Conservation (phyloP, 2,888 invertebrate species). For the Cantharis rustica region DNA sequence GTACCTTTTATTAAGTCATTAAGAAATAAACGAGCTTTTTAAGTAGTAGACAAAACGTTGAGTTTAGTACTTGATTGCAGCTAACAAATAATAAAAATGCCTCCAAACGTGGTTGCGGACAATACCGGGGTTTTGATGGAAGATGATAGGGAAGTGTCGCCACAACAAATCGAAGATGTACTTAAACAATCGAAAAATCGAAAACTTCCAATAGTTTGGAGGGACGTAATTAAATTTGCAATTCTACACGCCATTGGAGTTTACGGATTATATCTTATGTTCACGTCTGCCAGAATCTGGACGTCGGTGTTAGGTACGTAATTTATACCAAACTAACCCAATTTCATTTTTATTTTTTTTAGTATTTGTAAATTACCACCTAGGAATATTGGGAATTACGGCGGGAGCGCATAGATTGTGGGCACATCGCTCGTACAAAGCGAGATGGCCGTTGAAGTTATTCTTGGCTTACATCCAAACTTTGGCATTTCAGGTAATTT, state of each 20-base stretch:
- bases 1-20: background rate
- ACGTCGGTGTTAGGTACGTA: constrained; percentile 71
- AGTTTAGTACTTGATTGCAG: background rate
- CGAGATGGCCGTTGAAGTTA: constrained; percentile 83
- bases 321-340: too few relatives aligned
- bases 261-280: constrained; percentile 74
- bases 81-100: constrained; percentile 40
- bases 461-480: constrained; percentile 84
- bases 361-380: constrained; percentile 74
- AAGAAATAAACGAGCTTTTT: background rate
- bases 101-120: constrained; percentile 47
- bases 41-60: background rate
- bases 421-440: constrained; percentile 96
- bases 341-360: background rate
- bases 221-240: constrained; percentile 76
- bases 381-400: constrained; percentile 90
- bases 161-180: constrained; percentile 48
- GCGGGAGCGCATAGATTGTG: constrained; percentile 96
- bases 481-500: constrained; percentile 77
- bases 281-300: constrained; percentile 74
- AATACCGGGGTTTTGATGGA: constrained; percentile 68
- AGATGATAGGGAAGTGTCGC: constrained; percentile 61
- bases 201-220: constrained; percentile 71
- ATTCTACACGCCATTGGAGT: constrained; percentile 77
- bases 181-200: background rate